Percentiles rank a stretch among this genome's conserved stretches.
These are phyloP conservation scores for Sphaerodactylus townsendi DNA, from an alignment of 2,113 vertebrate genomes.

Conservation along the genomic window DNA sequence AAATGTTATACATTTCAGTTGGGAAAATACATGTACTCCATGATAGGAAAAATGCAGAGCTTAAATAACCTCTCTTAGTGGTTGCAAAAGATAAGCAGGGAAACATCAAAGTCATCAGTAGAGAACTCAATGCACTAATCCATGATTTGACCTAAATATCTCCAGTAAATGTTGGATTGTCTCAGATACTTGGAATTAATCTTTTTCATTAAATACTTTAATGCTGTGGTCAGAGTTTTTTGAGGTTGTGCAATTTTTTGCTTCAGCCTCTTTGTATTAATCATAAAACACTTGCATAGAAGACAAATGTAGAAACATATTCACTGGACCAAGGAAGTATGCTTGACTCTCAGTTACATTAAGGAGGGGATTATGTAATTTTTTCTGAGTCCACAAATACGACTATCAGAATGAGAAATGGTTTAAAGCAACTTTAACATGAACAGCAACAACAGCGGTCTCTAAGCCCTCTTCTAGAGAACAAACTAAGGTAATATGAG, in stretches of 20 bases:
- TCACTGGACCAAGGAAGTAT: neutral
- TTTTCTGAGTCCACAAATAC: too few relatives aligned
- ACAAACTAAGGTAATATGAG: too few relatives aligned
- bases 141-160: slow-evolving; percentile 58
- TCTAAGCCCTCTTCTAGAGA: too few relatives aligned
- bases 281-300: neutral
- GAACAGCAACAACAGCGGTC: too few relatives aligned
- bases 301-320: neutral
- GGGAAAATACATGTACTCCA: neutral
- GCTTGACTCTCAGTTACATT: slow-evolving; percentile 13
- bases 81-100: neutral
- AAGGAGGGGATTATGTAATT: neutral
- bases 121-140: slow-evolving; percentile 42
- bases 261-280: slow-evolving; percentile 4
- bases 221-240: slow-evolving; percentile 26
- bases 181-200: slow-evolving; percentile 48
- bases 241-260: neutral
- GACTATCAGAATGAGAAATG: too few relatives aligned
- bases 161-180: slow-evolving; percentile 45
- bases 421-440: too few relatives aligned
- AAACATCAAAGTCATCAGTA: slow-evolving; percentile 45
- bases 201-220: slow-evolving; percentile 39
- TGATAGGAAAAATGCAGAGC: neutral
- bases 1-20: too few relatives aligned
- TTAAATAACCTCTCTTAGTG: slow-evolving; percentile 2